Conservation (phyloP, 2,113 vertebrate species). For the Tympanuchus pallidicinctus region DNA sequence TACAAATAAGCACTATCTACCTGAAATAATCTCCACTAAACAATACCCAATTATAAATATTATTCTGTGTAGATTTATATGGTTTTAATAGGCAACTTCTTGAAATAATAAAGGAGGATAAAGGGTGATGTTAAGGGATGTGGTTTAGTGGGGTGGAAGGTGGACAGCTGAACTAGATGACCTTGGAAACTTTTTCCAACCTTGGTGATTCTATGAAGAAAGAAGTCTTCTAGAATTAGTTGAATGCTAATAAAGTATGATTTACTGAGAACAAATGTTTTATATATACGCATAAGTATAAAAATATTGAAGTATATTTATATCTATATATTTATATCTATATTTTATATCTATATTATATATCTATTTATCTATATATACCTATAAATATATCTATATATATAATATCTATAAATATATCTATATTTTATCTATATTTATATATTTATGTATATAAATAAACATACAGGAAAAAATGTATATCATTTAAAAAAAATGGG, state of each 20-base stretch:
- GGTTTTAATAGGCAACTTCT: not conserved
- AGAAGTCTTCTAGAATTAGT: not conserved
- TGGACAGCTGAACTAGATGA: too few relatives aligned
- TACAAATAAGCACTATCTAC: not conserved
- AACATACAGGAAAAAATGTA: not conserved
- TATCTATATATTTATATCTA: not conserved
- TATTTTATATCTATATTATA: too few relatives aligned
- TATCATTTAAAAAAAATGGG: not conserved
- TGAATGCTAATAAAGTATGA: not conserved
- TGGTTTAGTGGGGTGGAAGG: too few relatives aligned
- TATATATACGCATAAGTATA: not conserved
- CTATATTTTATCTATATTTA: too few relatives aligned
- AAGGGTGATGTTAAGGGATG: too few relatives aligned
- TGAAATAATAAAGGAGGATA: not conserved
- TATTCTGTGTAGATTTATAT: not conserved
- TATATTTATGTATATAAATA: not conserved
- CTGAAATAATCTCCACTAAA: not conserved
- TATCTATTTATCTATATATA: too few relatives aligned
- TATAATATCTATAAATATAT: too few relatives aligned
- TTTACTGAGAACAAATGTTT: not conserved
- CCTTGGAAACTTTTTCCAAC: too few relatives aligned
- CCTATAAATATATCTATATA: too few relatives aligned
- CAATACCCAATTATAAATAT: not conserved
- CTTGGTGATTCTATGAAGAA: not conserved
- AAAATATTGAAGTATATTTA: not conserved